Evolutionary conservation across 2,113 vertebrate genomes (phyloP).

Genomic region (Syngnathus typhle): DNA sequence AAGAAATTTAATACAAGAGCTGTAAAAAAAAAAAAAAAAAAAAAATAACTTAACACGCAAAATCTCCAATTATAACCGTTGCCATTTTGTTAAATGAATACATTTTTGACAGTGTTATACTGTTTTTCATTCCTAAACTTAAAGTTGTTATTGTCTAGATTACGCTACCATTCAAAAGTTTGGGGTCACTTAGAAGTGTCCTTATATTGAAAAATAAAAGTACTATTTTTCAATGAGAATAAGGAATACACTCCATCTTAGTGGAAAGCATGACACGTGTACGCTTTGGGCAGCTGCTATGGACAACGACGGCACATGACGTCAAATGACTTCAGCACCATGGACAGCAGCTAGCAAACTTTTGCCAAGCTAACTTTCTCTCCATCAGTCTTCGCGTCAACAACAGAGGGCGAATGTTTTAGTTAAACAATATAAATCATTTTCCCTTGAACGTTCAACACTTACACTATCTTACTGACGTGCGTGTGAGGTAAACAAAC

Average conservation of each 20-base stretch:
- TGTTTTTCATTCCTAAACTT: not conserved
- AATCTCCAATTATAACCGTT: not conserved
- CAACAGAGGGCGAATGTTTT: not conserved
- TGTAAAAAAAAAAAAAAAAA: too few relatives aligned
- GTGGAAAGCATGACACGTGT: too few relatives aligned
- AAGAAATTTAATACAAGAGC: too few relatives aligned
- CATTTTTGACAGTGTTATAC: not conserved
- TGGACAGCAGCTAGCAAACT: conserved; percentile 53
- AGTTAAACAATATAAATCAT: not conserved
- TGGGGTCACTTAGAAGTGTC: too few relatives aligned
- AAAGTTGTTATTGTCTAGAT: not conserved
- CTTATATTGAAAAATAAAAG: not conserved
- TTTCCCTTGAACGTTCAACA: not conserved
- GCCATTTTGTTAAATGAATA: not conserved
- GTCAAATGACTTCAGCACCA: conserved; percentile 56
- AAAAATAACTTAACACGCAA: too few relatives aligned
- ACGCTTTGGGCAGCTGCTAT: too few relatives aligned
- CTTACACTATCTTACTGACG: not conserved
- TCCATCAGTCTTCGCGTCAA: not conserved
- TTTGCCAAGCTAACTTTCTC: conserved; percentile 12
- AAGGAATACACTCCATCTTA: too few relatives aligned
- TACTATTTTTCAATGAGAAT: too few relatives aligned
- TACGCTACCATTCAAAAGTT: not conserved
- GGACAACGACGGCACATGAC: too few relatives aligned
- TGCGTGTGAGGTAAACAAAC: not conserved